Percentiles rank a stretch among this genome's conserved stretches.
Conservation (phyloP, 2,113 vertebrate genomes). For the Prunella fulvescens region DNA sequence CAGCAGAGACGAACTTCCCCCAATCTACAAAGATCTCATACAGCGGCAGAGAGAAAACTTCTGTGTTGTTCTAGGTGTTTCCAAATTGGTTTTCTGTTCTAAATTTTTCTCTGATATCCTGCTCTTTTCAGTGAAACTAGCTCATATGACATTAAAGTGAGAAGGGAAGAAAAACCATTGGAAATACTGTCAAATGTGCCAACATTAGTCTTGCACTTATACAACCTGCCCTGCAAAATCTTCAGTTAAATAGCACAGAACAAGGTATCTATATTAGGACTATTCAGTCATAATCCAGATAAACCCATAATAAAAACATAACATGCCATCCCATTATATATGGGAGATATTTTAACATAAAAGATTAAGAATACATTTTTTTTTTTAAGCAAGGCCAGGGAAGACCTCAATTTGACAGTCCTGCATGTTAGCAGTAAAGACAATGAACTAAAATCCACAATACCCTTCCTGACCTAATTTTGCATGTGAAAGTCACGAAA, state of each 20-base stretch:
- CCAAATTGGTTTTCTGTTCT: not conserved
- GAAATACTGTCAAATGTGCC: not conserved
- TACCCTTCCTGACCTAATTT: not conserved
- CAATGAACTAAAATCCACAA: not conserved
- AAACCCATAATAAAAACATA: not conserved
- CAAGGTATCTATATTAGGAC: not conserved
- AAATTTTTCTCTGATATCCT: not conserved
- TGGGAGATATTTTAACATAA: not conserved
- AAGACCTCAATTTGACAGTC: not conserved
- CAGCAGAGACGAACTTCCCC: not conserved
- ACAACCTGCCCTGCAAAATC: not conserved
- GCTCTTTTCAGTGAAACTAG: not conserved
- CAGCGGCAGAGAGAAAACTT: not conserved
- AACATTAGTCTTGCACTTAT: not conserved
- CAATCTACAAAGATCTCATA: not conserved
- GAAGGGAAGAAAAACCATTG: not conserved
- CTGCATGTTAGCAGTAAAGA: not conserved
- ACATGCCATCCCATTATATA: not conserved
- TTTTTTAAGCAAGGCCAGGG: not conserved
- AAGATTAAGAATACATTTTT: not conserved
- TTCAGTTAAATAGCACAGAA: not conserved
- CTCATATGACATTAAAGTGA: not conserved
- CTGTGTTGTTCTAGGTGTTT: not conserved
- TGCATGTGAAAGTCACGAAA: not conserved
- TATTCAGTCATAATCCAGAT: not conserved